These are phyloP conservation scores for Ypsolopha scabrella DNA, from an alignment of 2,888 invertebrate genomes.

Conservation along the genomic window DNA sequence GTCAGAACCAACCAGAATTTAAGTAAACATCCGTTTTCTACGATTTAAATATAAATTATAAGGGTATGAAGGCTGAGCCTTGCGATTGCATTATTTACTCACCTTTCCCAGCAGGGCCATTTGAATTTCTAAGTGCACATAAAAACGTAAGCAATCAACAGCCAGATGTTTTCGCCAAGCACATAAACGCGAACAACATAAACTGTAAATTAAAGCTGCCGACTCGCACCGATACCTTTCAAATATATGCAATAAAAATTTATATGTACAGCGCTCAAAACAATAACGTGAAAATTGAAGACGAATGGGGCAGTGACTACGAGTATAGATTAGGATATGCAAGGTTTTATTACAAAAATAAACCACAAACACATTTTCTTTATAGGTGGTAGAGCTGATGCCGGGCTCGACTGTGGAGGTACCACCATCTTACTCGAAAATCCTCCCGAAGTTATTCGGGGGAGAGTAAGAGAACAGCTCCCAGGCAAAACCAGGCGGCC, in stretches of 20 bases:
- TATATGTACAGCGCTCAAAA: constrained; percentile 26
- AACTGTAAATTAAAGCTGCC: constrained; percentile 54
- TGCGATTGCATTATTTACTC: constrained; percentile 37
- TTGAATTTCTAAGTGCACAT: constrained; percentile 53
- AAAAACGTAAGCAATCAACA: constrained; percentile 60
- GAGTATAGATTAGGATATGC: too few species aligned
- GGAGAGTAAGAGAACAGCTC: too few species aligned
- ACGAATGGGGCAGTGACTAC: not conserved
- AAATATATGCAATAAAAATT: constrained; percentile 50
- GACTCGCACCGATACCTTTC: constrained; percentile 49
- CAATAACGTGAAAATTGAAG: constrained; percentile 22
- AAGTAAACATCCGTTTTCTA: constrained; percentile 6
- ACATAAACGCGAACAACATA: constrained; percentile 55
- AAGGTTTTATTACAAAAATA: not conserved
- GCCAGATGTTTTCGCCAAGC: constrained; percentile 58
- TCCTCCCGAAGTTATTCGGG: too few species aligned
- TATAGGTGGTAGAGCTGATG: too few species aligned
- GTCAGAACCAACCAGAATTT: too few species aligned
- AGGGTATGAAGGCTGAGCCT: constrained; percentile 32
- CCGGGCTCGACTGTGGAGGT: too few species aligned
- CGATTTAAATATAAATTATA: constrained; percentile 31
- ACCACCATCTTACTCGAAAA: too few species aligned
- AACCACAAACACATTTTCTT: not conserved
- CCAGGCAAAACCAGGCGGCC: too few species aligned
- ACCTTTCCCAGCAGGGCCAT: constrained; percentile 25